Evolutionary conservation across 1,140 invertebrate genomes (phyloP), one percentile per base, ranked within the genome.

Genomic region (Diorhabda elongata): DNA sequence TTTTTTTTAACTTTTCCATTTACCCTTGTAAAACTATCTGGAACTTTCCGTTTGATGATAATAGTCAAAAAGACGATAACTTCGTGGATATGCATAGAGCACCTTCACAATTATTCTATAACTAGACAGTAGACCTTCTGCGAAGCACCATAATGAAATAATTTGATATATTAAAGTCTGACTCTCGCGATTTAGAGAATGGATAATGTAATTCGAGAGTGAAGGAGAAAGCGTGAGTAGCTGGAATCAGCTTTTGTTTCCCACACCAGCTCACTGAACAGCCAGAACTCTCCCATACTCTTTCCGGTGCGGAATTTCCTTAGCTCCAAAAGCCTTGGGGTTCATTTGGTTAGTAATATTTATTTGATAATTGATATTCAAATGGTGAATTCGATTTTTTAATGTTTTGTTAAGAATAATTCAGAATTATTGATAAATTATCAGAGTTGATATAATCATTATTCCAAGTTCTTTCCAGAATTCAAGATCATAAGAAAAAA

Each of bases 301-400:
- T 42, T 42, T 44, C 64, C 47, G 64, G 58, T 56, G 63, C 57
- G 58, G 11, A 11, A 56, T 59, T 70, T 47, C 64, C 61, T n/a
- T 62, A n/a, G 43, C n/a, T 11, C n/a, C 42, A 62, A 62, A 62
- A 60, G 61, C 61, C 61, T 62, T 11, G 61, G 44, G 61, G 61
- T 62, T 62, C 61, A 62, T 43, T 62, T 67, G 52, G 63, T 68
- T 67, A 8, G 58, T 43, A 44, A 52, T 58, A 56, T 59, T 68
- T 74, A 70, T 74, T 72, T 70, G 74, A 72, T 75, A 75, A 75
- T 75, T 75, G 74, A 75, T 74, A 75, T 73, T 75, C 73, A 70
- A 65, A 65, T 67, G 70, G 68, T 75, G 72, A 75, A 73, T 74
- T 71, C 74, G 26, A 26, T 26, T 26, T 26, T 26, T 26, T 26